A percentile compares a stretch with the other conserved stretches of the same genome.
Conservation (phyloP, 2,888 invertebrate species). For the Aphidius colemani region DNA sequence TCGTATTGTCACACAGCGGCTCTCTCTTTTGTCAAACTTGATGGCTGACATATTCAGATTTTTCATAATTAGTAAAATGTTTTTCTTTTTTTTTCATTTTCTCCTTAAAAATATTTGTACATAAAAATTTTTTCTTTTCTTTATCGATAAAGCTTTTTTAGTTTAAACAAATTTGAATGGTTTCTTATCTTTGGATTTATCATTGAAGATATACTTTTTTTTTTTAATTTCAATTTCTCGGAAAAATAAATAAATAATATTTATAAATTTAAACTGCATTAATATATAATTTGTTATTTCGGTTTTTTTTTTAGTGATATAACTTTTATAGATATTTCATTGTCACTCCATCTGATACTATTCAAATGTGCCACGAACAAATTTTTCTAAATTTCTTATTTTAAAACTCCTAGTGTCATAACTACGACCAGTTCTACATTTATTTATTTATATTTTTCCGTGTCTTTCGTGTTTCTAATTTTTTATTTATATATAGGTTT, state of each 20-base stretch:
- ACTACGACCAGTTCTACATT: slow-evolving; percentile 4
- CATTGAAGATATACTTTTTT: no score
- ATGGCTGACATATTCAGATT: background rate
- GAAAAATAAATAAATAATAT: no score
- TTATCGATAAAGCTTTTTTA: background rate
- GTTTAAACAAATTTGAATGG: no score
- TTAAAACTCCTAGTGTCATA: slow-evolving; percentile 8
- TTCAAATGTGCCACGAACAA: slow-evolving; percentile 36
- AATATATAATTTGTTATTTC: no score
- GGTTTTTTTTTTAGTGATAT: no score
- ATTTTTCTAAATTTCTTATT: slow-evolving; percentile 37
- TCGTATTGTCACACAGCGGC: slow-evolving; percentile 40
- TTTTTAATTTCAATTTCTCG: no score
- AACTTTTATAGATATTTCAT: slow-evolving; percentile 24
- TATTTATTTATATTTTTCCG: background rate
- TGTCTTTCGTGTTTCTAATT: background rate
- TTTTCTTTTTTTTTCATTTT: slow-evolving; percentile 12
- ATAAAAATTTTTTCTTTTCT: background rate
- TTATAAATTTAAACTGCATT: no score
- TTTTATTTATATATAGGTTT: background rate
- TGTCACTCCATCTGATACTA: slow-evolving; percentile 24
- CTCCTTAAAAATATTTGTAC: background rate
- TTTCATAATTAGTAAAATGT: background rate
- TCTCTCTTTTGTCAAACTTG: slow-evolving; percentile 24
- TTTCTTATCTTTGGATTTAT: no score